Evolutionary conservation across 2,113 vertebrate species (phyloP).

Genomic region (Indicator maculatus): DNA sequence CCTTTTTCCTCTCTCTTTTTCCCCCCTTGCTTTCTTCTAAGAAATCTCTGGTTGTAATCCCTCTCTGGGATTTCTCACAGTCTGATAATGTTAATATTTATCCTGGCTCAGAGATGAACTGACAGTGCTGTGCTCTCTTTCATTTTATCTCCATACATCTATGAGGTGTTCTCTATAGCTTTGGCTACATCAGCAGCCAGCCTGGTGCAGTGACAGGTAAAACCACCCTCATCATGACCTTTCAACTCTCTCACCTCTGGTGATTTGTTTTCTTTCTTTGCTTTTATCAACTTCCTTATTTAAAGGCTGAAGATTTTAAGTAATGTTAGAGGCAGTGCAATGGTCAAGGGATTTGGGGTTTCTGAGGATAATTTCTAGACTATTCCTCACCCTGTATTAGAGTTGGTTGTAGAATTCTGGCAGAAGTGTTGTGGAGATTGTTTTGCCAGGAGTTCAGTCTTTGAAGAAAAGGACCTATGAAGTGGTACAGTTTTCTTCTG

Average conservation of each 20-base stretch:
- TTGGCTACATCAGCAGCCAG: neutral
- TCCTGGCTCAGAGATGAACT: constrained; percentile 72
- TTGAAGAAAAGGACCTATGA: neutral
- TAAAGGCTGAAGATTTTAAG: neutral
- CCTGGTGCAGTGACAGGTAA: neutral
- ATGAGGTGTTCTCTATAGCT: constrained; percentile 26
- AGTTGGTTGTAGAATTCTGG: neutral
- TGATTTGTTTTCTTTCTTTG: neutral
- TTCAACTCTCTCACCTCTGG: neutral
- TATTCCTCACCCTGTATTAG: neutral
- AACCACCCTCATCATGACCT: neutral
- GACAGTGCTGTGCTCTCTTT: constrained; percentile 35
- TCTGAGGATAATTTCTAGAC: neutral
- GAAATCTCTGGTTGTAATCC: constrained; percentile 81
- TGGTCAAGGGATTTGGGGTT: neutral
- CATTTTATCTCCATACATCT: constrained; percentile 52
- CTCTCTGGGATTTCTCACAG: constrained; percentile 82
- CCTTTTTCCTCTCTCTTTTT: neutral
- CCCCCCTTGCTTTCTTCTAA: constrained; percentile 60
- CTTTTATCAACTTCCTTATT: neutral
- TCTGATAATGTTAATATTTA: constrained; percentile 88
- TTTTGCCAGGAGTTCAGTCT: neutral
- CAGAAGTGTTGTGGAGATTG: neutral
- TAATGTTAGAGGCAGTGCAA: neutral
- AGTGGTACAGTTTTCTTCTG: neutral